Evolutionary conservation across 2,113 vertebrate genomes (phyloP), one percentile per base, ranked within the genome.

Genomic region (Philantomba maxwellii): DNA sequence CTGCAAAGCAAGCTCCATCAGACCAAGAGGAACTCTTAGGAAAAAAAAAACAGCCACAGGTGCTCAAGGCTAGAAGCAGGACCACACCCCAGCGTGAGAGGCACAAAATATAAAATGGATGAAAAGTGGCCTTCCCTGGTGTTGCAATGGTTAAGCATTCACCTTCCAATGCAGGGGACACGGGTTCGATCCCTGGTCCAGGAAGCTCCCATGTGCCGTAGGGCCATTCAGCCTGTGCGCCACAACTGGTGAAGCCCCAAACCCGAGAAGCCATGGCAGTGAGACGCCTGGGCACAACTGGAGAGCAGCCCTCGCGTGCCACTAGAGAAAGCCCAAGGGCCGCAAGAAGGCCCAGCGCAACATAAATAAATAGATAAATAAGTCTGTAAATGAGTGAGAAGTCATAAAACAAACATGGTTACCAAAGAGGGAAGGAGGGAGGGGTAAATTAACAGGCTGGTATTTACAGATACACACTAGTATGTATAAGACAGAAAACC

Each of bases 1-100:
- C 86, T 85, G 26, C 49, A 60, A 92, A 97, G 66, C 39, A 66
- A 95, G 30, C 58, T 51, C 91, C 39, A 60, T 5, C 23, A 16
- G 23, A 3, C 8, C 26, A 51, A 73, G 39, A 15, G 62, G 89
- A 82, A 66, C 5, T 23, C 51, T 60, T 64, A 33, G 36, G 4
- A 51, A 39, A 53, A 28, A 75, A 53, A 45, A 75, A 70, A 11
- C 4, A 66, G 26, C 4, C 45, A 51, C 11, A 33, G 3, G 7
- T 30, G 13, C 64, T 87, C 62, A 8, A 25, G 36, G 0, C 75
- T 75, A 5, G 30, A 81, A 77, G 23, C 8, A 8, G 80, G 7
- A 66, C 9, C 19, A 19, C 36, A 75, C 11, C 21, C 14, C 60
- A 26, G 12, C 26, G n/a, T 49, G 30, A 3, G 25, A 19, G 11